Conservation (phyloP, 2,888 invertebrate genomes). For the Latrodectus elegans region DNA sequence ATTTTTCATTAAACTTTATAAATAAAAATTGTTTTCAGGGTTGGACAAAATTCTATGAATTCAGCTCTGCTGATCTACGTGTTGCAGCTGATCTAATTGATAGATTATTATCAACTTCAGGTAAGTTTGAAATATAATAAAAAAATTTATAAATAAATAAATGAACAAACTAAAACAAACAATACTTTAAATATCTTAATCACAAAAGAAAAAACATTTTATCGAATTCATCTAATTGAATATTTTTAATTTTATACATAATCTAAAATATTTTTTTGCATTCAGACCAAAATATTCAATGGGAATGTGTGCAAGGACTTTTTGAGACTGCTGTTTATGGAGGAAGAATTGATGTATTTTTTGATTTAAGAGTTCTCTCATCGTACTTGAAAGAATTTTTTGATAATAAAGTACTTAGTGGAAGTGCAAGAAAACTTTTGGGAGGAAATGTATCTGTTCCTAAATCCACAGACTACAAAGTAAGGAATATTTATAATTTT, state of each 20-base stretch:
- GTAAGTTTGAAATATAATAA: background rate
- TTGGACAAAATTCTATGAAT: slow-evolving; percentile 92
- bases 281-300: slow-evolving; percentile 76
- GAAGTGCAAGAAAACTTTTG: slow-evolving; percentile 58
- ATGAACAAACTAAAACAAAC: background rate
- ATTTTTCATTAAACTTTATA: background rate
- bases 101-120: background rate
- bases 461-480: slow-evolving; percentile 65
- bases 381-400: slow-evolving; percentile 82
- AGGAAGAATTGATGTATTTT: slow-evolving; percentile 86
- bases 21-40: slow-evolving; percentile 78
- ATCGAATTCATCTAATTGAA: background rate
- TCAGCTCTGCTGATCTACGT: slow-evolving; percentile 86
- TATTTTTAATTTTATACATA: background rate
- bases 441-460: slow-evolving; percentile 52
- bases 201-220: background rate
- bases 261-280: background rate
- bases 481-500: slow-evolving; percentile 6
- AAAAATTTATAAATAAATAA: background rate
- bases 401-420: slow-evolving; percentile 77
- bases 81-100: slow-evolving; percentile 83
- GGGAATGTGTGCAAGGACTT: slow-evolving; percentile 86
- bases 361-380: slow-evolving; percentile 82
- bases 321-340: slow-evolving; percentile 88
- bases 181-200: background rate